A percentile compares a stretch with the other conserved stretches of the same genome.
Conservation (phyloP, 2,113 vertebrate species). For the Chascanopsetta lugubris region DNA sequence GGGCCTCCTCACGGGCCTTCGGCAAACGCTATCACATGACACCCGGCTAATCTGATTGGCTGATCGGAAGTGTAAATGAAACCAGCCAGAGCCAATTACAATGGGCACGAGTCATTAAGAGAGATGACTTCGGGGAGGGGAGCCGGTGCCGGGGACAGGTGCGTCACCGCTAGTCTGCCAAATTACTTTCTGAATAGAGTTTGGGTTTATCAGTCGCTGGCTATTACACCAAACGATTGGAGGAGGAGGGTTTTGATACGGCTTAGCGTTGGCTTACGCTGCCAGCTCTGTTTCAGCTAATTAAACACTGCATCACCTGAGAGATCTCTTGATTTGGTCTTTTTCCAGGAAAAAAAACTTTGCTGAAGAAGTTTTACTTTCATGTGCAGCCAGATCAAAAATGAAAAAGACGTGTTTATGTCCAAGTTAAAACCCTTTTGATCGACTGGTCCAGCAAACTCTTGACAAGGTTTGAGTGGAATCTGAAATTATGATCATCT, state of each 20-base stretch:
- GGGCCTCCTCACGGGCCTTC: constrained; percentile 41
- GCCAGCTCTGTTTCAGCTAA: constrained; percentile 50
- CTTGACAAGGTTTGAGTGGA: no score
- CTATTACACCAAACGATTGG: constrained; percentile 54
- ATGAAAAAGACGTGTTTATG: not conserved
- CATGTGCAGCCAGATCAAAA: not conserved
- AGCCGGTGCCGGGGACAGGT: constrained; percentile 68
- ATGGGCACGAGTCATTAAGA: constrained; percentile 71
- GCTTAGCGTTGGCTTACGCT: constrained; percentile 26
- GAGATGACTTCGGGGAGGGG: constrained; percentile 73
- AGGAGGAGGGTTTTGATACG: constrained; percentile 40
- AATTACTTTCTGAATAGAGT: constrained; percentile 74
- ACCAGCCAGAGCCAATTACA: constrained; percentile 75
- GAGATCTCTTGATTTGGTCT: constrained; percentile 28
- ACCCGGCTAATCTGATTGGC: constrained; percentile 74
- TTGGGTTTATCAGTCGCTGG: constrained; percentile 68
- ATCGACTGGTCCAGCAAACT: no score
- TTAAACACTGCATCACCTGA: constrained; percentile 41
- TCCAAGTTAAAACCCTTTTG: not conserved
- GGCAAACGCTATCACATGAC: constrained; percentile 62
- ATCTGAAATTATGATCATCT: no score
- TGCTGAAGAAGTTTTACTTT: constrained; percentile 12
- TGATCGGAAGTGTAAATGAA: constrained; percentile 78
- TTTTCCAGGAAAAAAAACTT: constrained; percentile 6
- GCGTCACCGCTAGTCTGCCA: constrained; percentile 65